These are phyloP conservation scores for Pogona vitticeps DNA, from an alignment of 2,113 vertebrate species.

Conservation along the genomic window DNA sequence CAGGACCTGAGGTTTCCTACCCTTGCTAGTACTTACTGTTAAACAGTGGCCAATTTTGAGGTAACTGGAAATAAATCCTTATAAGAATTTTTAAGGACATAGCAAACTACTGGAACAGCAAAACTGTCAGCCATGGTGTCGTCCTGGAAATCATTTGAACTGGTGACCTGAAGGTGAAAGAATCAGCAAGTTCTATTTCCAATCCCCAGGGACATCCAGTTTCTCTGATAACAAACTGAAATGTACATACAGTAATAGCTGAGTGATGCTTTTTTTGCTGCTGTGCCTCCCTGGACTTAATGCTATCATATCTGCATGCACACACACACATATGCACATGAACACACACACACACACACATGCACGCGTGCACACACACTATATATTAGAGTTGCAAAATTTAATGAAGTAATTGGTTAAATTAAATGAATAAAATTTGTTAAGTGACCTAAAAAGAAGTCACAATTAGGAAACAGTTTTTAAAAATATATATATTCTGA, in stretches of 20 bases:
- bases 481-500: not conserved
- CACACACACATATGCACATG: too few species aligned
- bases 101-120: not conserved
- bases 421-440: not conserved
- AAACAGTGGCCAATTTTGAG: not conserved
- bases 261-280: conserved; percentile 55
- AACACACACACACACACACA: too few species aligned
- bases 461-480: not conserved
- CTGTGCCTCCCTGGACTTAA: too few species aligned
- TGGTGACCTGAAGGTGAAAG: conserved; percentile 34
- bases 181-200: conserved; percentile 48
- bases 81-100: not conserved
- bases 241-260: conserved; percentile 68
- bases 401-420: not conserved
- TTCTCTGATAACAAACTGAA: conserved; percentile 43
- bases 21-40: not conserved
- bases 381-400: too few species aligned
- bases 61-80: not conserved
- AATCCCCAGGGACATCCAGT: conserved; percentile 65
- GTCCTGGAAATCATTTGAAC: conserved; percentile 28
- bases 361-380: too few species aligned
- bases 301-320: too few species aligned
- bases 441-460: not conserved
- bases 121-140: not conserved
- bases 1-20: not conserved